Conservation (phyloP, 2,888 invertebrate species). For the Hirtodrosophila cameraria region DNA sequence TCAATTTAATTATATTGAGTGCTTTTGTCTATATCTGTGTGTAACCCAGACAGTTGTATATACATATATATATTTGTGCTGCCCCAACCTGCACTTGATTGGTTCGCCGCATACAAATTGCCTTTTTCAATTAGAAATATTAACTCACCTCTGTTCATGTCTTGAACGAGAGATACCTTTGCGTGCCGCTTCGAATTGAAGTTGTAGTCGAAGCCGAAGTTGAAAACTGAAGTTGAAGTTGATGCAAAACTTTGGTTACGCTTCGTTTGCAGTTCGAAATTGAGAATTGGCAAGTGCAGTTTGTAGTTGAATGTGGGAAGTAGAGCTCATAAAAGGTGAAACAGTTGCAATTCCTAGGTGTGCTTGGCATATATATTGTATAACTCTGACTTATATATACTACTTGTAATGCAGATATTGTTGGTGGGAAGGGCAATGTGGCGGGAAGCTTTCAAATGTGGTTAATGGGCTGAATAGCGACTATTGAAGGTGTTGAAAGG, state of each 20-base stretch:
- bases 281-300: slow-evolving; percentile 40
- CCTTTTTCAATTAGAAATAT: slow-evolving; percentile 77
- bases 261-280: slow-evolving; percentile 51
- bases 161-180: slow-evolving; percentile 28
- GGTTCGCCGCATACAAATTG: slow-evolving; percentile 71
- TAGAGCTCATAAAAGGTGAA: not conserved
- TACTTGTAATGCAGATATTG: not conserved
- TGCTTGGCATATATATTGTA: not conserved
- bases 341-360: slow-evolving; percentile 11
- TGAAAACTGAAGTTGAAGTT: slow-evolving; percentile 40
- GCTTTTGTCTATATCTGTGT: slow-evolving; percentile 68
- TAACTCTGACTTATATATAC: not conserved
- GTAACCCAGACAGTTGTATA: no score
- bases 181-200: slow-evolving; percentile 31
- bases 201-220: slow-evolving; percentile 31
- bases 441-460: slow-evolving; percentile 22
- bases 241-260: slow-evolving; percentile 61
- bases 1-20: slow-evolving; percentile 77
- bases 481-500: slow-evolving; percentile 20
- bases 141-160: slow-evolving; percentile 53
- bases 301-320: slow-evolving; percentile 15
- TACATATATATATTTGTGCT: slow-evolving; percentile 13
- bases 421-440: not conserved
- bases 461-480: slow-evolving; percentile 24
- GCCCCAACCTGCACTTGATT: slow-evolving; percentile 30